phyloP scores from a whole-genome alignment of 2,113 vertebrate species.

The Actinemys pallida region DNA sequence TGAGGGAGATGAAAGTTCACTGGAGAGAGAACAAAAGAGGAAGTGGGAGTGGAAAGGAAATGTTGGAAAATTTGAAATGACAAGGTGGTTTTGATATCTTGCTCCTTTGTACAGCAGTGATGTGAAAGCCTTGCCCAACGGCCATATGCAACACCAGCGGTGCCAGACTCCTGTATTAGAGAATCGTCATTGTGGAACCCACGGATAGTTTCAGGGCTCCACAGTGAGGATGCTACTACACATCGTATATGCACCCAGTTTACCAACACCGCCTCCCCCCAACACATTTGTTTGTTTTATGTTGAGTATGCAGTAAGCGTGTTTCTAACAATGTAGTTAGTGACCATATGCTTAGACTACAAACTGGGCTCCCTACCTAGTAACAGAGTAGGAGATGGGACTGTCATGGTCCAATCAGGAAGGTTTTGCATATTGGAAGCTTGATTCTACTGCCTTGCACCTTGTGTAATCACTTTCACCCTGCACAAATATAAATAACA shows the following conservation, averaged over 20 bases:
- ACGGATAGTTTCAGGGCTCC: fast-evolving
- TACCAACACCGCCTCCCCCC: background rate
- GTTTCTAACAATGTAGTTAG: background rate
- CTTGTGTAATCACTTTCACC: background rate
- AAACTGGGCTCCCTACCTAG: background rate
- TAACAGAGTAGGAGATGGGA: background rate
- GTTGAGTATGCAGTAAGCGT: background rate
- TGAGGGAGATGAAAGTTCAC: background rate
- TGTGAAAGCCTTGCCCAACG: background rate
- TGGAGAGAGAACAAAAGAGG: background rate
- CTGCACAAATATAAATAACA: background rate
- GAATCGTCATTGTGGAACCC: background rate
- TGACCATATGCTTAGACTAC: background rate
- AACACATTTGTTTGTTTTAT: background rate
- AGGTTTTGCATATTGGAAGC: background rate
- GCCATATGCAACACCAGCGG: background rate
- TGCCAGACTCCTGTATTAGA: background rate
- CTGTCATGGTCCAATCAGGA: background rate
- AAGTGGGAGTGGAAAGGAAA: background rate
- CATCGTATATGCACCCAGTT: background rate
- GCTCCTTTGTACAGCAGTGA: background rate
- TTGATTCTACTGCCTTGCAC: background rate
- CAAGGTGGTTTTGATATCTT: background rate
- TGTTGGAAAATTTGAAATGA: background rate
- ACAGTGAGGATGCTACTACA: background rate